phyloP scores from a whole-genome alignment of 2,888 invertebrate species.

The Drosophila dives region DNA sequence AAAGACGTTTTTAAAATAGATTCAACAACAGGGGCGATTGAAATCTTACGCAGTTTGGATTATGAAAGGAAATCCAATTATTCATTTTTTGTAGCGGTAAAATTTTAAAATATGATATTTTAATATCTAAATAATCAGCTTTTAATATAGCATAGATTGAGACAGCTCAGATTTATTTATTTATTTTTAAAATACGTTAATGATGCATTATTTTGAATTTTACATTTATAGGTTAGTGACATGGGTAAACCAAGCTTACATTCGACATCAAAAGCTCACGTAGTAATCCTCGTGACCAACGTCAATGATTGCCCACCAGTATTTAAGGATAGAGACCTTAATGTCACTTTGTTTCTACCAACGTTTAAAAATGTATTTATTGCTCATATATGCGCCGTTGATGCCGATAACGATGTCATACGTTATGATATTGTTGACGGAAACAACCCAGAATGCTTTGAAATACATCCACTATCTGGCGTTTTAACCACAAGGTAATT shows the following conservation, averaged over 20 bases:
- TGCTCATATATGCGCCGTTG: slow-evolving; percentile 89
- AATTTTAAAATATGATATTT: not conserved
- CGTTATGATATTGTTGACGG: slow-evolving; percentile 94
- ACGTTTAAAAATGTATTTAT: slow-evolving; percentile 92
- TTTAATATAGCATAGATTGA: not conserved
- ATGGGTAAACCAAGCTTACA: slow-evolving; percentile 92
- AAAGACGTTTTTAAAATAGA: slow-evolving; percentile 93
- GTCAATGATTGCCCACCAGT: slow-evolving; percentile 96
- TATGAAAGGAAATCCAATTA: slow-evolving; percentile 90
- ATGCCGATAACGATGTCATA: slow-evolving; percentile 90
- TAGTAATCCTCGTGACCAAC: slow-evolving; percentile 91
- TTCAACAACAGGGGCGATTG: slow-evolving; percentile 94
- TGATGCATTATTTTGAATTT: not conserved
- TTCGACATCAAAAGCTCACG: slow-evolving; percentile 91
- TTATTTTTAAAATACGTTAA: not conserved
- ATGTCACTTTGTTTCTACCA: slow-evolving; percentile 91
- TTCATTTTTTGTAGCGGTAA: slow-evolving; percentile 92
- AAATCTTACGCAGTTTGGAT: slow-evolving; percentile 91
- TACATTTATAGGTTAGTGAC: slow-evolving; percentile 88
- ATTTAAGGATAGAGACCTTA: slow-evolving; percentile 90
- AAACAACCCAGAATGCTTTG: slow-evolving; percentile 90
- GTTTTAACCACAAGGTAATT: slow-evolving; percentile 87
- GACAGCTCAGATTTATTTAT: not conserved
- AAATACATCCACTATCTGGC: slow-evolving; percentile 89
- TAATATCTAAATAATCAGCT: not conserved